Evolutionary conservation across 1,140 invertebrate genomes (phyloP).

Genomic region (Zelostemma sp.): DNA sequence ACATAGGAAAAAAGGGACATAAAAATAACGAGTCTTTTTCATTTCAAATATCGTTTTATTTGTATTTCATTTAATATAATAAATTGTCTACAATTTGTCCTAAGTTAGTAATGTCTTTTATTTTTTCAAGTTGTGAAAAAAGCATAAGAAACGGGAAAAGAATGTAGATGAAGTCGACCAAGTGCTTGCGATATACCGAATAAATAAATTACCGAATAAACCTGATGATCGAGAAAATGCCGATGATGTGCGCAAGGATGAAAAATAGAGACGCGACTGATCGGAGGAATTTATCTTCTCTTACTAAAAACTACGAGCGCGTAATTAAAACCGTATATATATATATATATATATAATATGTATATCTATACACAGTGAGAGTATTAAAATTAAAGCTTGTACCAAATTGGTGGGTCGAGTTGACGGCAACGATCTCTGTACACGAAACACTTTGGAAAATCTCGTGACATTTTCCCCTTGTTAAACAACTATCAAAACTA

Average conservation of each 20-base stretch:
- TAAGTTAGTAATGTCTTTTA: conserved; percentile 68
- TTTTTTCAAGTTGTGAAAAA: conserved; percentile 62
- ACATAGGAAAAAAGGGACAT: conserved; percentile 5
- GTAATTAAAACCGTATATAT: conserved; percentile 22
- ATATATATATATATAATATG: too few relatives aligned
- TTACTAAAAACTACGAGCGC: conserved; percentile 29
- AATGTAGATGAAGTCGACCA: conserved; percentile 34
- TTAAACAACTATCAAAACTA: conserved; percentile 21
- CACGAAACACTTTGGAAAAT: conserved; percentile 13
- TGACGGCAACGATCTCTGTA: conserved; percentile 29
- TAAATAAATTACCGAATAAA: conserved; percentile 9
- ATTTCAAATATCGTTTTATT: conserved; percentile 68
- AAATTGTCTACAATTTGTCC: conserved; percentile 70
- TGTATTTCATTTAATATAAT: conserved; percentile 70
- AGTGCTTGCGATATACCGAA: conserved; percentile 20
- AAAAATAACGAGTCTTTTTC: conserved; percentile 24
- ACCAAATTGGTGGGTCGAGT: conserved; percentile 24
- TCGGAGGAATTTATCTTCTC: conserved; percentile 25
- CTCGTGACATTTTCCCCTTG: conserved; percentile 15
- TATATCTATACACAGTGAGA: conserved; percentile 24
- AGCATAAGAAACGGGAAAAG: conserved; percentile 29
- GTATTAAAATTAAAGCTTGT: conserved; percentile 30
- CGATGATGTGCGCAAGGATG: conserved; percentile 31
- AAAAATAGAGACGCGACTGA: conserved; percentile 26
- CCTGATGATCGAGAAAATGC: conserved; percentile 18